Base-by-base conservation (phyloP, 2,113 vertebrate genomes). In the Dissostichus mawsoni region DNA sequence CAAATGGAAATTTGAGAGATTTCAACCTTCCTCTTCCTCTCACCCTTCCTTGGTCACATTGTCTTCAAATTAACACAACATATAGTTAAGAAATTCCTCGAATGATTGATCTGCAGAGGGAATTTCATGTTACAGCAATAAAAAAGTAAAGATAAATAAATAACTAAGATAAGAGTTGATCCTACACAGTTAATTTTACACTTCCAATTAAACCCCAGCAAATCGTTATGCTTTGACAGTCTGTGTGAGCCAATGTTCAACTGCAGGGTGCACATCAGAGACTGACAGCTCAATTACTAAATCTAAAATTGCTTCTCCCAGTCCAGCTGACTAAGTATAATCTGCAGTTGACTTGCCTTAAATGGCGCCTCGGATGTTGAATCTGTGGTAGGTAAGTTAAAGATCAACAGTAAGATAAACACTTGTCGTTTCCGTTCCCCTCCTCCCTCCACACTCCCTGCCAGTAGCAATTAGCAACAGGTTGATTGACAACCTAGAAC, bases 341-440 rank as follows among this genome's bases (percentile, higher is more conserved):
- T 69, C 29, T 73, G 74, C 52, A 73, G 65, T 20, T 55, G 23
- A 53, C 56, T 58, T 64, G 67, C 48, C 41, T 57, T 11, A 74
- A 82, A 76, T 33, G 29, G 57, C 17, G 18, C 72, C 66, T 71
- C 77, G 57, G 47, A 77, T 56, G 78, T 84, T 25, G 18, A 62
- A 80, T 44, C 81, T 85, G 88, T 48, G 90, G 90, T 87, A 76
- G 90, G 88, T 90, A 80, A 71, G 87, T 87, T 86, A 86, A 90
- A 90, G 90, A 89, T 89, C 90, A 91, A 74, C 78, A 67, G 81
- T 61, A 85, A 88, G 81, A 90, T 88, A 89, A 92, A 92, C 74
- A 86, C 25, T 63, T 58, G 64, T 51, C 72, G 73, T 82, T 87
- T 89, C 82, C 73, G 25, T 10, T 84, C 82, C 66, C 76, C 65